Conservation (phyloP, 2,113 vertebrate species). For the Nanorana parkeri region DNA sequence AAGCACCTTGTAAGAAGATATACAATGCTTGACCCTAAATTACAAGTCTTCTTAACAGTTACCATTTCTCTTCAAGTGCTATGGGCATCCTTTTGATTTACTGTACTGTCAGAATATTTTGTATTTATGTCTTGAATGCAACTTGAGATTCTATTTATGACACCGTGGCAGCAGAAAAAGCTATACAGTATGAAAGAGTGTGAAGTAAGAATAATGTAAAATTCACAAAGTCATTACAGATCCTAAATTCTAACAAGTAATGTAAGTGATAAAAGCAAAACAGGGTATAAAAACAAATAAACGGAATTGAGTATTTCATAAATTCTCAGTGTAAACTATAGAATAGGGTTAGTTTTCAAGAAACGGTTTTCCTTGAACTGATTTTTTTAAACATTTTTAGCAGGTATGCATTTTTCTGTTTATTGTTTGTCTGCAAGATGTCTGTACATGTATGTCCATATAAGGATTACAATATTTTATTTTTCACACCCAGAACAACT, state of each 20-base stretch:
- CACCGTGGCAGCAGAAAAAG: neutral
- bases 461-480: no score
- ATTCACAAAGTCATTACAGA: neutral
- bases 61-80: slow-evolving; percentile 25
- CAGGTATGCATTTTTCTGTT: no score
- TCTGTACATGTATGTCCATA: no score
- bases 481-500: no score
- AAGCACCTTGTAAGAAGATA: slow-evolving; percentile 34
- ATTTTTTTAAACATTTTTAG: no score
- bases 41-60: slow-evolving; percentile 26
- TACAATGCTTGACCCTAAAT: slow-evolving; percentile 30
- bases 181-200: neutral
- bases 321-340: neutral
- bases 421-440: no score
- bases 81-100: slow-evolving; percentile 21
- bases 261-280: neutral
- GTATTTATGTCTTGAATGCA: slow-evolving; percentile 30
- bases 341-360: neutral
- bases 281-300: neutral
- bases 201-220: neutral
- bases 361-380: no score
- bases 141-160: slow-evolving; percentile 24
- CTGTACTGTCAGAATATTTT: slow-evolving; percentile 3
- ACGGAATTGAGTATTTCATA: neutral
- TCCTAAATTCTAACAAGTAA: neutral